These are phyloP conservation scores for Chelon labrosus DNA, from an alignment of 2,797 vertebrate species.

Conservation along the genomic window DNA sequence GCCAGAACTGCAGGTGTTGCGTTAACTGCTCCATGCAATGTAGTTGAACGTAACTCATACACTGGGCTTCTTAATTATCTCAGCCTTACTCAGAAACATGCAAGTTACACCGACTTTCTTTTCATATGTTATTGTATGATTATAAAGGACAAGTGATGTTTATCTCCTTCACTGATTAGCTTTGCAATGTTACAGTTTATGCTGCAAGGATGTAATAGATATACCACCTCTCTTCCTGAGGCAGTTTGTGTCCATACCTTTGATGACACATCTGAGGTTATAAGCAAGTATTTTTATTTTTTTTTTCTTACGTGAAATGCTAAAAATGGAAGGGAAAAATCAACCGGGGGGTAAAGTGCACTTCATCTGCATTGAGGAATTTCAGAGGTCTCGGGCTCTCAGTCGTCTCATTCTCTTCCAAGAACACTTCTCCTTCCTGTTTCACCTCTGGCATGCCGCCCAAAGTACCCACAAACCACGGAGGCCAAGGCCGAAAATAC, in stretches of 20 bases:
- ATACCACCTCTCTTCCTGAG: conserved; percentile 51
- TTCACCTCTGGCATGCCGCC: conserved; percentile 88
- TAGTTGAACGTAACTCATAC: not conserved
- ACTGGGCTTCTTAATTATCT: not conserved
- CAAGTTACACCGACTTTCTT: not conserved
- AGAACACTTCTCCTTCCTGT: conserved; percentile 90
- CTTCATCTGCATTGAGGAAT: conserved; percentile 88
- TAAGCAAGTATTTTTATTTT: conserved; percentile 54
- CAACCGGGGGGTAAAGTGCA: conserved; percentile 84
- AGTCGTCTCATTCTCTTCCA: conserved; percentile 87
- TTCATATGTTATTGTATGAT: conserved; percentile 8
- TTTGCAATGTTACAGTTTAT: conserved; percentile 40
- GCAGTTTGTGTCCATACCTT: conserved; percentile 64
- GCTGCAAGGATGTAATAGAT: conserved; percentile 50
- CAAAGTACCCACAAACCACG: conserved; percentile 85
- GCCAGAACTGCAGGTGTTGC: not conserved
- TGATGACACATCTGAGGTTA: conserved; percentile 82
- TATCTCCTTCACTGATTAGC: conserved; percentile 24
- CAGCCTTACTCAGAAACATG: not conserved
- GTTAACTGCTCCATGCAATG: not conserved
- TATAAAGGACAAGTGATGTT: conserved; percentile 23
- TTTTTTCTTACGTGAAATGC: conserved; percentile 62
- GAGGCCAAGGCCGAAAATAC: conserved; percentile 86
- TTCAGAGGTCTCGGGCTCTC: conserved; percentile 85
- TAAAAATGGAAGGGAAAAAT: conserved; percentile 86